Percentiles rank a stretch among this genome's conserved stretches.
Evolutionary conservation across 2,797 vertebrate species (phyloP).

Genomic region (Poeciliopsis paucimaculata): DNA sequence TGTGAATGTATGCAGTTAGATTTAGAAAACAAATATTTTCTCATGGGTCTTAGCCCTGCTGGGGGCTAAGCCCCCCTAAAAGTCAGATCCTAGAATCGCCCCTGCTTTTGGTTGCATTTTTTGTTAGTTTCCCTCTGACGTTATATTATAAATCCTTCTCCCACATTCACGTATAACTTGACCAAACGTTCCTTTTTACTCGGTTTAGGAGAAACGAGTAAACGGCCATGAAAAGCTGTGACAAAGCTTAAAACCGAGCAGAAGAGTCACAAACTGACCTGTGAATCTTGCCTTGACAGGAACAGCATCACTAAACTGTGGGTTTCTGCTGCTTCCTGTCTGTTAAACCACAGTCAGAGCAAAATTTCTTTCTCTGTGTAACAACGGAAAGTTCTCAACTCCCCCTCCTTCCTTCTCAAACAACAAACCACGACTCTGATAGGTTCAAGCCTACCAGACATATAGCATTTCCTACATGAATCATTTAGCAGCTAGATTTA

Average conservation of each 20-base stretch:
- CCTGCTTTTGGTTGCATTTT: conserved; percentile 22
- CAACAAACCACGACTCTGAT: conserved; percentile 39
- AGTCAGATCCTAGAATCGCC: no score
- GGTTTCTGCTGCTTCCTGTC: conserved; percentile 85
- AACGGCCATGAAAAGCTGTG: conserved; percentile 35
- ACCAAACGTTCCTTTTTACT: conserved; percentile 21
- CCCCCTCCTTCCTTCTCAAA: conserved; percentile 73
- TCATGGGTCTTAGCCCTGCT: no score
- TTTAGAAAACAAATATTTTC: no score
- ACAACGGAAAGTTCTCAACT: conserved; percentile 81
- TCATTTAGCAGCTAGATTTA: conserved; percentile 21
- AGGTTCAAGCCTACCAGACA: conserved; percentile 38
- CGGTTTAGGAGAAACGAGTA: conserved; percentile 7
- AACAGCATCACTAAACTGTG: conserved; percentile 81
- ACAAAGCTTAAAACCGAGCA: conserved; percentile 39
- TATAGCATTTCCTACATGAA: conserved; percentile 37
- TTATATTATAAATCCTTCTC: neutral
- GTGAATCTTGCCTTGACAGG: conserved; percentile 79
- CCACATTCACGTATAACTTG: neutral
- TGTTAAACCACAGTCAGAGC: conserved; percentile 86
- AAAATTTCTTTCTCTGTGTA: conserved; percentile 78
- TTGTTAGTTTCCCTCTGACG: conserved; percentile 12
- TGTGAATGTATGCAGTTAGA: no score
- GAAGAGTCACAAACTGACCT: conserved; percentile 80
- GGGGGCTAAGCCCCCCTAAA: no score